A percentile compares a stretch with the other conserved stretches of the same genome.
Evolutionary conservation across 1,140 invertebrate species (phyloP).

Genomic region (Drosophila lacertosa): DNA sequence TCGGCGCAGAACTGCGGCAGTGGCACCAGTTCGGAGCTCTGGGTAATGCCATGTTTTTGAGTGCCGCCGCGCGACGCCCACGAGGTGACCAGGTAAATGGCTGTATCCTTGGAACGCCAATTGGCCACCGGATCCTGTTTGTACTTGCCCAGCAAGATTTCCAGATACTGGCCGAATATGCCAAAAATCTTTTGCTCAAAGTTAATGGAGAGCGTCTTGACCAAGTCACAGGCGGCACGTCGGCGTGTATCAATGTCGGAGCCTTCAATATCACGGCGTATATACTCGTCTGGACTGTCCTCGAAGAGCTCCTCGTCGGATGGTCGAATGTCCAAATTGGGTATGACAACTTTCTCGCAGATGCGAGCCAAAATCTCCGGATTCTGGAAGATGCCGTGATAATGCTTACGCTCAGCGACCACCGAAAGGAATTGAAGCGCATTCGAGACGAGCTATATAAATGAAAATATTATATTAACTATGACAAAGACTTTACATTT

Average conservation of each 20-base stretch:
- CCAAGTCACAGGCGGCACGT: slow-evolving; percentile 97
- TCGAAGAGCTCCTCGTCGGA: slow-evolving; percentile 98
- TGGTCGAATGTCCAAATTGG: slow-evolving; percentile 98
- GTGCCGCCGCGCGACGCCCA: slow-evolving; percentile 96
- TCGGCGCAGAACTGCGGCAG: slow-evolving; percentile 93
- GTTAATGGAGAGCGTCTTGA: slow-evolving; percentile 93
- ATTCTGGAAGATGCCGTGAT: slow-evolving; percentile 95
- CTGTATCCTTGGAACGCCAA: slow-evolving; percentile 98
- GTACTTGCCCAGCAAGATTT: slow-evolving; percentile 93
- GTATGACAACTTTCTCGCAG: slow-evolving; percentile 98
- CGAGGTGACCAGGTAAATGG: slow-evolving; percentile 97
- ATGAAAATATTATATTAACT: neutral
- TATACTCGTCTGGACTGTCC: slow-evolving; percentile 99
- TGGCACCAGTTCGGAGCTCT: slow-evolving; percentile 94
- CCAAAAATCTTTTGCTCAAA: slow-evolving; percentile 97
- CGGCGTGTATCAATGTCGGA: slow-evolving; percentile 98
- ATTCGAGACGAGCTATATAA: slow-evolving; percentile 95
- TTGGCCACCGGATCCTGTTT: slow-evolving; percentile 89
- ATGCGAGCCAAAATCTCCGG: slow-evolving; percentile 93
- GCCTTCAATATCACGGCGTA: slow-evolving; percentile 98
- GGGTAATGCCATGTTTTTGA: slow-evolving; percentile 94
- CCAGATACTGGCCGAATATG: slow-evolving; percentile 95
- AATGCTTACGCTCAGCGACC: slow-evolving; percentile 95
- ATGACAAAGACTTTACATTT: neutral
- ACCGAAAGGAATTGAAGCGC: slow-evolving; percentile 97